These are phyloP conservation scores for Anser cygnoides DNA, from an alignment of 2,113 vertebrate species.

Conservation along the genomic window DNA sequence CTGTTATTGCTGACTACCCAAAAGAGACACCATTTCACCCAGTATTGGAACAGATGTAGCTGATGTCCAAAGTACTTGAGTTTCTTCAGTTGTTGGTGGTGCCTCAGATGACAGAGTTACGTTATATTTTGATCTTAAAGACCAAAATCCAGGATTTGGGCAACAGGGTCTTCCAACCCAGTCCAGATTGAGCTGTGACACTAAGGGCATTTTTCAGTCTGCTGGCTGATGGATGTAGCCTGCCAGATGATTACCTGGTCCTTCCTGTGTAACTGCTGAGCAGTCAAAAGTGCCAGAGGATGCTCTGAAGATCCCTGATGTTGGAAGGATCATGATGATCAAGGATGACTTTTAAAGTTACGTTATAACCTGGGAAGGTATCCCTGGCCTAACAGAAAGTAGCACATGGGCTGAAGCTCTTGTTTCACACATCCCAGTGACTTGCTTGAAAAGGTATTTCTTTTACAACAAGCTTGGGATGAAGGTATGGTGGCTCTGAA, in stretches of 20 bases:
- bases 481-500: not conserved
- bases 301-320: not conserved
- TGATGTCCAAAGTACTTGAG: not conserved
- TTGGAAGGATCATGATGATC: not conserved
- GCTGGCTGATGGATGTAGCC: accelerated
- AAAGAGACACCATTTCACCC: not conserved
- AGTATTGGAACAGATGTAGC: not conserved
- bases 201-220: not conserved
- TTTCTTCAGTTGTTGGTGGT: not conserved
- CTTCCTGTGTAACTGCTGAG: not conserved
- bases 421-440: not conserved
- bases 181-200: not conserved
- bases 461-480: not conserved
- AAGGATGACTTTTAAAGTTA: not conserved
- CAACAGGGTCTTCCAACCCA: not conserved
- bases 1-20: not conserved
- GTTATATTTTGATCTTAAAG: not conserved
- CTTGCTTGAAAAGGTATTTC: not conserved
- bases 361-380: not conserved
- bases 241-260: not conserved
- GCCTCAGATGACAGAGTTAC: accelerated
- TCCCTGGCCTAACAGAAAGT: not conserved
- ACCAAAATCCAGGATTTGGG: not conserved
- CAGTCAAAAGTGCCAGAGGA: not conserved
- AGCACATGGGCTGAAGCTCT: not conserved